These are phyloP conservation scores for Chaetorhynchus papuensis DNA, from an alignment of 2,113 vertebrate species.

Conservation along the genomic window DNA sequence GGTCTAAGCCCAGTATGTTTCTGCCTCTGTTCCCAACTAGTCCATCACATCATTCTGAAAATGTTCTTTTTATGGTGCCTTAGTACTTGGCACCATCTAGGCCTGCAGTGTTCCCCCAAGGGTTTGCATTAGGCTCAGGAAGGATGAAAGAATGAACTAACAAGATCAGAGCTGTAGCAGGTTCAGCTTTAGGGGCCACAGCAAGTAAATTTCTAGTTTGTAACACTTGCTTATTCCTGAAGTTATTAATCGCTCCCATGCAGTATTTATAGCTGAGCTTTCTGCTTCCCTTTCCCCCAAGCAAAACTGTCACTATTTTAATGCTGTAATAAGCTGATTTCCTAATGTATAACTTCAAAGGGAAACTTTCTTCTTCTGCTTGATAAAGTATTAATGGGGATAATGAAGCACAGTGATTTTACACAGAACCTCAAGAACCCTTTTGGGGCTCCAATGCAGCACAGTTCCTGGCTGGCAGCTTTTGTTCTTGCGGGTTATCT, in stretches of 20 bases:
- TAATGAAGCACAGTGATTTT: rapidly evolving
- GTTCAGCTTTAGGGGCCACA: constrained; percentile 26
- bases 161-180: constrained; percentile 17
- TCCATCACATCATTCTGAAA: not conserved
- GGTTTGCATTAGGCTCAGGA: not conserved
- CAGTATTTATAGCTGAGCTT: not conserved
- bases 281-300: constrained; percentile 2
- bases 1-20: not conserved
- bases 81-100: not conserved
- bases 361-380: not conserved
- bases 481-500: not conserved
- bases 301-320: constrained; percentile 26
- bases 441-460: not conserved
- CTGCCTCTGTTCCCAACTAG: not conserved
- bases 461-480: not conserved
- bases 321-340: constrained; percentile 12
- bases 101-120: not conserved
- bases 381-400: constrained; percentile 20
- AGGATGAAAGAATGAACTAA: constrained; percentile 15
- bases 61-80: not conserved
- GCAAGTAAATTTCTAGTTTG: constrained; percentile 28
- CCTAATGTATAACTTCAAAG: constrained; percentile 41
- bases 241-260: not conserved
- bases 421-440: not conserved
- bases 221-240: constrained; percentile 29